These are phyloP conservation scores for Heliconius himera DNA, from an alignment of 1,140 invertebrate species.

Conservation along the genomic window DNA sequence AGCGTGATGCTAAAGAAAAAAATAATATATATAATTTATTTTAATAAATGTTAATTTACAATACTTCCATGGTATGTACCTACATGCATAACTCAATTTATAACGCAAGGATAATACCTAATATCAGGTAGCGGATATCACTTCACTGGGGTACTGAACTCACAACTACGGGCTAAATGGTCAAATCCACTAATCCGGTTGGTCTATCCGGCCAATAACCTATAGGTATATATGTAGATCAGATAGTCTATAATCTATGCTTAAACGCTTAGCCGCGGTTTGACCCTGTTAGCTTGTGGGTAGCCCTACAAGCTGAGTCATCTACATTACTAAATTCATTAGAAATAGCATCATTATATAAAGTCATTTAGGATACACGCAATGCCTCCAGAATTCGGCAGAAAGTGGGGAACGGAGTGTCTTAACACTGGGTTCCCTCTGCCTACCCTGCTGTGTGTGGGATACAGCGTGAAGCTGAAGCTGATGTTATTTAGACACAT, in stretches of 20 bases:
- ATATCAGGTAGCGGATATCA: neutral
- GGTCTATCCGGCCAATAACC: neutral
- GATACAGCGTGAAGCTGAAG: no score
- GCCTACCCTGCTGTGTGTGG: no score
- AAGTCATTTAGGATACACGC: neutral
- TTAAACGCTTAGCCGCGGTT: slow-evolving; percentile 10
- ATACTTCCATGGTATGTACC: neutral
- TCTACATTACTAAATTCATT: slow-evolving; percentile 1
- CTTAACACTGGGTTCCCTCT: no score
- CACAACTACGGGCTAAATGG: neutral
- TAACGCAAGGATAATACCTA: neutral
- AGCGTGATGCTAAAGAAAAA: neutral
- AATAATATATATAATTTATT: neutral
- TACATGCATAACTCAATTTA: neutral
- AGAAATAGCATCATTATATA: neutral
- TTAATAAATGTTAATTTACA: neutral
- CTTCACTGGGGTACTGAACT: neutral
- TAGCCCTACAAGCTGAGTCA: slow-evolving; percentile 43
- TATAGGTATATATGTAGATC: neutral
- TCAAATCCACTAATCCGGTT: neutral
- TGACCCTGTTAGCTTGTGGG: slow-evolving; percentile 30
- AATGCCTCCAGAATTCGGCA: no score
- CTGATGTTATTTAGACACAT: no score
- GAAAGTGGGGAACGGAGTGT: no score
- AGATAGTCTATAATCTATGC: neutral